Base-by-base conservation (phyloP, 1,140 invertebrate species). In the Bombus huntii region DNA sequence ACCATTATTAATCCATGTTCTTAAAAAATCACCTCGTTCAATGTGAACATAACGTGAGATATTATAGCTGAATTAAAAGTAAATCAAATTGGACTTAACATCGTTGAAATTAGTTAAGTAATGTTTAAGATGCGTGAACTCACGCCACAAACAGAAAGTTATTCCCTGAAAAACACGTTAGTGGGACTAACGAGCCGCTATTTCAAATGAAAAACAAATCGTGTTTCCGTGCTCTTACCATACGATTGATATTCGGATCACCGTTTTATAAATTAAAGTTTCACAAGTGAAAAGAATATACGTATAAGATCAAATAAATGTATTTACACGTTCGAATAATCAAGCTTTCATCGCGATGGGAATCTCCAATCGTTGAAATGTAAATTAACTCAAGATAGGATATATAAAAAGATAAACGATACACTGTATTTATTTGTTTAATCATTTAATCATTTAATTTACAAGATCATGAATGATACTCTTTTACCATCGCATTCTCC, bases 401-500 rank as follows among this genome's bases (percentile, higher is more conserved):
- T 12, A n/a, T 59, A 59, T 28, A 15, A 13, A 8, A 78, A 31
- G 12, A 47, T 44, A n/a, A 70, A 78, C 6, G 34, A 39, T 3
- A 39, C 57, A 37, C 57, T 25, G 25, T 76, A 31, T 28, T 65
- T 44, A 28, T 76, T 68, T 68, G 22, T n/a, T 80, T 47, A 13
- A 47, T 39, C 72, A 10, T 28, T 70, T 47, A n/a, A 44, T 66
- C 72, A 15, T 75, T 53, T 39, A 44, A 66, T 75, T 53, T 39
- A 44, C 37, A 18, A 34, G 22, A 53, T 28, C 37, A 42, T 25
- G 68, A 72, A 80, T 79, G 83, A 47, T 72, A 47, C 39, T 80
- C 79, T 70, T 37, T 53, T 53, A 83, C 9, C 74, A 28, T 70
- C 47, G 74, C 82, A 78, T 83, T 78, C 53, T 47, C 65, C 47